A percentile compares a stretch with the other conserved stretches of the same genome.
phyloP scores from a whole-genome alignment of 2,113 vertebrate species.

The Lophura nycthemera region DNA sequence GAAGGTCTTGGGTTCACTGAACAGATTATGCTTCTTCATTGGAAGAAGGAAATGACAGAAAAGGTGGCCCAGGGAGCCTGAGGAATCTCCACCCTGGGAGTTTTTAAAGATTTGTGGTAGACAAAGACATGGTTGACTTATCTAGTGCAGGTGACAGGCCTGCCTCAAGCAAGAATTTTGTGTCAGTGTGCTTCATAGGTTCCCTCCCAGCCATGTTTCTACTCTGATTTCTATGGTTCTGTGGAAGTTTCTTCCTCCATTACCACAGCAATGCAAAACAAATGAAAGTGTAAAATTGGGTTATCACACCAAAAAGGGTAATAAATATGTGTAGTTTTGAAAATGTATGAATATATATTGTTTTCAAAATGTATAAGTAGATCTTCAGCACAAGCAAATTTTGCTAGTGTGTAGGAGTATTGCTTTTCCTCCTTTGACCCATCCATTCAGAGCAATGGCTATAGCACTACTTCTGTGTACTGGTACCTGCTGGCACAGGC shows the following conservation, averaged over 20 bases:
- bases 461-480: not conserved
- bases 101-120: not conserved
- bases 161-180: not conserved
- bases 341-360: not conserved
- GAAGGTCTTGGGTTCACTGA: not conserved
- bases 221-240: not conserved
- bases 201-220: not conserved
- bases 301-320: constrained; percentile 2
- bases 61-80: not conserved
- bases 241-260: not conserved
- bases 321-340: not conserved
- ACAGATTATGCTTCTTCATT: not conserved
- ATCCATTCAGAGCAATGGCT: not conserved
- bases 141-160: not conserved
- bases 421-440: not conserved
- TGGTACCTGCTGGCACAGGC: not conserved
- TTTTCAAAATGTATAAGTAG: not conserved
- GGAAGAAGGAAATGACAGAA: not conserved
- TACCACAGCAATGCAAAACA: not conserved
- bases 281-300: not conserved
- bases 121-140: not conserved
- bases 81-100: not conserved
- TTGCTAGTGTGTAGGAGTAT: not conserved
- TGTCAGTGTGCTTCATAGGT: not conserved
- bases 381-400: not conserved